Evolutionary conservation across 37 sponge, comb jelly and placozoan species (phyloP), one percentile per base, ranked within the genome.

Genomic region (Amphimedon queenslandica): DNA sequence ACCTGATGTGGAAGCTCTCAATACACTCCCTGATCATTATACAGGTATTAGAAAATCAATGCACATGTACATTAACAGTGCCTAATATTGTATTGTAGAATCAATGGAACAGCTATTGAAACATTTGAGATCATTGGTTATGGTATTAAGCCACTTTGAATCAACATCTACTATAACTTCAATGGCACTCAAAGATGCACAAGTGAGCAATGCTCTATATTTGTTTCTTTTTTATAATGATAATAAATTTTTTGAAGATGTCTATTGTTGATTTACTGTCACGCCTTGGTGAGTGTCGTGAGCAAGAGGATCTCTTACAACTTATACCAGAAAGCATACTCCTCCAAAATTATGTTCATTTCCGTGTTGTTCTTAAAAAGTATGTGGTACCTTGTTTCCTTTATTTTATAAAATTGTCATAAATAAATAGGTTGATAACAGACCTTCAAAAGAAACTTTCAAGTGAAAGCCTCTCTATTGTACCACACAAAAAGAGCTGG

Each of bases 311-410:
- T 11, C 53, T 85, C 18, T 40, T 57, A 0, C 24, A 23, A 33
- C 55, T 69, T 32, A 78, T 85, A 51, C 85, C 85, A 18, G 55
- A 73, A 5, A 47, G 57, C 10, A 51, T 85, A 31, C 21, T 18
- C 27, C 37, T 85, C 42, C 73, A 79, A 66, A 29, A 85, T 69
- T 85, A 79, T 67, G 85, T 85, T 8, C 36, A 61, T 8, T 43
- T 85, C 37, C 63, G 85, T 31, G 27, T 85, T 5, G 58, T 38
- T 6, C 67, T 79, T 10, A 78, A 80, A 67, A 57, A 69, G 85
- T 85, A 60, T 39, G 70, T 25, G 70, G 28, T 29, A 69, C 1
- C 2, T 42, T 60, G 8, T 25, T n/a, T 25, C 61, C 61, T 25
- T 60, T 25, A n/a, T 25, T 60, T 60, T n/a, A n/a, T n/a, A n/a